These are phyloP conservation scores for Clangula hyemalis DNA, from an alignment of 2,797 vertebrate species.

Conservation along the genomic window DNA sequence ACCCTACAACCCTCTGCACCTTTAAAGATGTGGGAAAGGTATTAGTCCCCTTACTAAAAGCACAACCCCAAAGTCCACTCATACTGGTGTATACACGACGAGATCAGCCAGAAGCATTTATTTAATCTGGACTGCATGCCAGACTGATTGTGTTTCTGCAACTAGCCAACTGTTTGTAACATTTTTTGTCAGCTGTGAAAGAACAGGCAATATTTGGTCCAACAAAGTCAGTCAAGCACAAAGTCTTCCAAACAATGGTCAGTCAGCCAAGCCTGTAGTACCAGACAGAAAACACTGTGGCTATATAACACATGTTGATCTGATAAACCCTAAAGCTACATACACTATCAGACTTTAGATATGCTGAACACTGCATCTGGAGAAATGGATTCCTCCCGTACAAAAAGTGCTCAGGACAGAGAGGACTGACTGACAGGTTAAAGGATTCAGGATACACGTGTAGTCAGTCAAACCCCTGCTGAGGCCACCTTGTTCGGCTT, in stretches of 20 bases:
- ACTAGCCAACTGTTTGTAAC: background rate
- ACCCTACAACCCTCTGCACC: background rate
- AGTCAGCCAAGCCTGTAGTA: background rate
- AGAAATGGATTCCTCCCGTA: background rate
- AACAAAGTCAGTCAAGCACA: constrained; percentile 18
- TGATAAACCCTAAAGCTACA: background rate
- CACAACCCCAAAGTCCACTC: background rate
- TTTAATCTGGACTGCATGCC: background rate
- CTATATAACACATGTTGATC: background rate
- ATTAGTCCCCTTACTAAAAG: background rate
- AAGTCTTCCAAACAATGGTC: background rate
- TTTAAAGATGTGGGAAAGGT: background rate
- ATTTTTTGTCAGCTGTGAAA: constrained; percentile 13
- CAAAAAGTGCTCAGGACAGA: background rate
- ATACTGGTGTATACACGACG: background rate
- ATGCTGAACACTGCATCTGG: background rate
- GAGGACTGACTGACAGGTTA: background rate
- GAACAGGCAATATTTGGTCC: background rate
- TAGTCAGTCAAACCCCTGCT: background rate
- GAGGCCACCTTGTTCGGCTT: background rate
- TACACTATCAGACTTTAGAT: background rate
- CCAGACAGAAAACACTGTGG: background rate
- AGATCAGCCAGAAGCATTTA: background rate
- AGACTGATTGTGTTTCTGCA: background rate
- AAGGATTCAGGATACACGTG: background rate